phyloP scores from a whole-genome alignment of 1,140 invertebrate species.

The Brachionus sp. region DNA sequence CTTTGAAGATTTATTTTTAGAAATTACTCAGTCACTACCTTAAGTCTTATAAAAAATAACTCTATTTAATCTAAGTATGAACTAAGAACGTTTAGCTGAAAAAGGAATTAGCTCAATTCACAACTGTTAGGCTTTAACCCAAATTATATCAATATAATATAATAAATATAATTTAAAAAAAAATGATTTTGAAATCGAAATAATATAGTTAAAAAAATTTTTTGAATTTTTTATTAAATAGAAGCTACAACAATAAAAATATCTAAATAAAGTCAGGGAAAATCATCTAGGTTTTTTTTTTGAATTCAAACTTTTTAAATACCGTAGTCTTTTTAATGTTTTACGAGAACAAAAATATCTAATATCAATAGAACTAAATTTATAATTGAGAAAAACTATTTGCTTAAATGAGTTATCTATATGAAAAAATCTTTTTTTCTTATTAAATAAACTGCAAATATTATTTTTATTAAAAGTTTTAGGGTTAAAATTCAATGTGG shows the following conservation, averaged over 20 bases:
- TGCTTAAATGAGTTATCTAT: conserved; percentile 1
- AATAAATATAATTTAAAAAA: too few relatives aligned
- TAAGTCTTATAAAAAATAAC: too few relatives aligned
- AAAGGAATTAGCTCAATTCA: too few relatives aligned
- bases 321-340: conserved; percentile 12
- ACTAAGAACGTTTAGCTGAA: too few relatives aligned
- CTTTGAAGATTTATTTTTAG: too few relatives aligned
- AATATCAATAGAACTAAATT: not conserved
- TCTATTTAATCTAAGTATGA: too few relatives aligned
- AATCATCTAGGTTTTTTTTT: conserved; percentile 42
- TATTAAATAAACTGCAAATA: not conserved
- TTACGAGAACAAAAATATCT: conserved; percentile 36
- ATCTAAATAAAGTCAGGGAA: not conserved
- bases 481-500: conserved; percentile 16
- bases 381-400: not conserved
- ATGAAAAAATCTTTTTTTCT: conserved; percentile 36
- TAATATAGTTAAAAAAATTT: not conserved
- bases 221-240: conserved; percentile 15
- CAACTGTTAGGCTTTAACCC: too few relatives aligned
- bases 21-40: too few relatives aligned
- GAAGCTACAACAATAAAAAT: not conserved
- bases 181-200: not conserved
- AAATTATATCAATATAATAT: too few relatives aligned
- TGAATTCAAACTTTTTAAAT: conserved; percentile 41
- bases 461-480: conserved; percentile 25